phyloP scores from a whole-genome alignment of 2,888 invertebrate species.

The Melanargia galathea region DNA sequence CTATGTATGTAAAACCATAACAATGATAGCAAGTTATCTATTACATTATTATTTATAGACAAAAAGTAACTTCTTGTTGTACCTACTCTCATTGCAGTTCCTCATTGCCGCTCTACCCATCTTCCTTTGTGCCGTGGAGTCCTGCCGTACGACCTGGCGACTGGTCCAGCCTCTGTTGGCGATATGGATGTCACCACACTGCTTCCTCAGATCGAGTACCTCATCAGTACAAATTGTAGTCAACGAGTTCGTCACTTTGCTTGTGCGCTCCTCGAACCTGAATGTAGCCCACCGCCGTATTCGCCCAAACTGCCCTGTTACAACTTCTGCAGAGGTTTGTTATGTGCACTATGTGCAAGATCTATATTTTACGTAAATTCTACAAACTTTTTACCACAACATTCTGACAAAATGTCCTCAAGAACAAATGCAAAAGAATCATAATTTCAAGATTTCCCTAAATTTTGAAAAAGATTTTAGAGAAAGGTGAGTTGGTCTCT shows the following conservation, averaged over 20 bases:
- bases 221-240: slow-evolving; percentile 85
- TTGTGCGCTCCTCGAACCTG: slow-evolving; percentile 85
- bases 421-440: no score
- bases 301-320: slow-evolving; percentile 84
- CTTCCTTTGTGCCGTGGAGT: slow-evolving; percentile 83
- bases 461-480: no score
- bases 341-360: not conserved
- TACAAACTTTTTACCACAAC: no score
- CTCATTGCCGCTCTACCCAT: slow-evolving; percentile 78
- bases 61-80: not conserved
- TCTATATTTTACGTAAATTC: not conserved
- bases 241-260: slow-evolving; percentile 83
- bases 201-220: slow-evolving; percentile 81
- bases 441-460: no score
- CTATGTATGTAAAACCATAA: not conserved
- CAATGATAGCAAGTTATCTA: not conserved
- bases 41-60: no score
- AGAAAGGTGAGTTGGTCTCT: no score
- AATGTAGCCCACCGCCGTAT: slow-evolving; percentile 83
- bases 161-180: slow-evolving; percentile 66
- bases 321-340: slow-evolving; percentile 84
- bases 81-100: slow-evolving; percentile 57
- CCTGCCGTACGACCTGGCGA: slow-evolving; percentile 85
- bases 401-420: no score
- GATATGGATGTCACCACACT: slow-evolving; percentile 65